Conservation (phyloP, 2,113 vertebrate genomes). For the Lanius collurio region DNA sequence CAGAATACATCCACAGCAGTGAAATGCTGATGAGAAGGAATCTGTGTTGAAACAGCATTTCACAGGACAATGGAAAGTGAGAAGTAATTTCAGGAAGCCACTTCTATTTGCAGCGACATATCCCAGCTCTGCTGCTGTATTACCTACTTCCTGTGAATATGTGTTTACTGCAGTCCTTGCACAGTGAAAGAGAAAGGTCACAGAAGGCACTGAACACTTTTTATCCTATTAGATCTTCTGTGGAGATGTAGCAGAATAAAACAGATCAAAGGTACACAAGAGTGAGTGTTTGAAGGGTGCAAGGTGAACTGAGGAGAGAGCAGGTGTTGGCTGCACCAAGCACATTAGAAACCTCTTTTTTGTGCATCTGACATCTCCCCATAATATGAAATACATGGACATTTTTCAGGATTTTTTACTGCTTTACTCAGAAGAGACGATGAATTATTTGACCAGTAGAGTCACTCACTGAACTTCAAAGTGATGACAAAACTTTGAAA, state of each 20-base stretch:
- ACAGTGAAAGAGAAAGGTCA: not conserved
- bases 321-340: not conserved
- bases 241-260: not conserved
- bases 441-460: not conserved
- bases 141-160: not conserved
- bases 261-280: not conserved
- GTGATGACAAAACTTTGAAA: not conserved
- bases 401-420: slow-evolving; percentile 15
- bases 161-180: slow-evolving; percentile 7
- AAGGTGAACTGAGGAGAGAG: not conserved
- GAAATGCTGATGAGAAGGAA: not conserved
- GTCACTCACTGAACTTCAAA: not conserved
- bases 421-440: not conserved
- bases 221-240: slow-evolving; percentile 9
- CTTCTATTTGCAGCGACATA: not conserved
- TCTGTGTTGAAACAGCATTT: not conserved
- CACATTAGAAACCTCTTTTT: slow-evolving; percentile 26
- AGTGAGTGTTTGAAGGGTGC: not conserved
- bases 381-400: slow-evolving; percentile 12
- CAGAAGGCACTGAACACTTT: not conserved
- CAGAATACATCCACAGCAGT: not conserved
- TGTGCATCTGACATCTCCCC: slow-evolving; percentile 3
- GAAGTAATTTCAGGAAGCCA: not conserved
- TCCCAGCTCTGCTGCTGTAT: not conserved
- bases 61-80: not conserved